Evolutionary conservation across 2,888 invertebrate genomes (phyloP), one percentile per base, ranked within the genome.

Genomic region (Thymelicus lineola): DNA sequence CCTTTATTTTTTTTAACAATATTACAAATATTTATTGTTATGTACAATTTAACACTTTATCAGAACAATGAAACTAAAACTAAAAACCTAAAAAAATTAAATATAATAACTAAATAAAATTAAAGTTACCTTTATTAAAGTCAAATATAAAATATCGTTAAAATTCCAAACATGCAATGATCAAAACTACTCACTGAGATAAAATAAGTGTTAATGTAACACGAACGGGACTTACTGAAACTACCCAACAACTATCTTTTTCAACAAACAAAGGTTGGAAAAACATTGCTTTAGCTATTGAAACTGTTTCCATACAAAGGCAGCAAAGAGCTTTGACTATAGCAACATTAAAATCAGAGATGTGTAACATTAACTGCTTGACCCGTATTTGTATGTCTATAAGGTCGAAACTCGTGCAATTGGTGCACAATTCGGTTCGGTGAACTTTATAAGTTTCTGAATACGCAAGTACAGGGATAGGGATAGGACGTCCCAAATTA

Each of bases 231-330:
- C 35, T 48, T 38, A 5, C 45, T 60, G 66, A 50, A 67, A 53
- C 50, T 60, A 45, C 28, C 45, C 45, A 65, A 46, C 57, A 65
- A 58, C 65, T 65, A 65, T 65, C 64, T 65, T 65, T 64, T 58
- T 35, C 45, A 46, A 65, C 67, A 67, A 67, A 66, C 66, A 67
- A 60, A 62, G 66, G 60, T 69, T 45, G 66, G 55, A 15, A 17
- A 66, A 71, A 71, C 58, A 66, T 59, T 72, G 67, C 66, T 72
- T 72, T 74, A 70, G 46, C 48, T 61, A 72, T 72, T 61, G 71
- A 72, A 74, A 73, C 72, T 72, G 73, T 72, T 70, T 59, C 71
- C 71, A 45, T 68, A 74, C 71, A 71, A 74, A 61, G 66, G 67
- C 71, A 66, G 66, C 62, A 71, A 74, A 73, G 72, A 71, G 72